Conservation (phyloP, 53 echinoderm and acorn worm genomes). For the Patiria pectinifera region DNA sequence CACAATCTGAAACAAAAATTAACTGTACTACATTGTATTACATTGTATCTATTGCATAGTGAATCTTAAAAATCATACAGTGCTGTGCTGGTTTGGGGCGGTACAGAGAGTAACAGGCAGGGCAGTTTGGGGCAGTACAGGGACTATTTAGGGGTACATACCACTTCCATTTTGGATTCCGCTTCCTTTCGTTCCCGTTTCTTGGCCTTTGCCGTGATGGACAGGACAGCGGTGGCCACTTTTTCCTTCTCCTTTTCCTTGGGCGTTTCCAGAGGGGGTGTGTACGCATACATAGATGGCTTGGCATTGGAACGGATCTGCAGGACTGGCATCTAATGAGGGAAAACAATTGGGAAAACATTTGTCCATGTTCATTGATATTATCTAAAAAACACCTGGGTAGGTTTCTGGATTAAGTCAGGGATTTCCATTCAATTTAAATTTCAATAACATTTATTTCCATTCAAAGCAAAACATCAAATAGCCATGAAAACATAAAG, state of each 20-base stretch:
- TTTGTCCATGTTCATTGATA: not conserved
- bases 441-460: too few species aligned
- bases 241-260: conserved; percentile 99
- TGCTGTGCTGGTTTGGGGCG: not conserved
- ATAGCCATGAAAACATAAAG: too few species aligned
- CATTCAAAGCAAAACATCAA: too few species aligned
- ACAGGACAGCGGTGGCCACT: conserved; percentile 94
- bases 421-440: too few species aligned
- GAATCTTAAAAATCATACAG: too few species aligned
- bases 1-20: too few species aligned
- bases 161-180: conserved; percentile 97
- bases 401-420: too few species aligned
- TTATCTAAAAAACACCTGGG: too few species aligned
- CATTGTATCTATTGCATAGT: too few species aligned
- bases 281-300: conserved; percentile 94
- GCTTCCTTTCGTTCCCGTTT: conserved; percentile 94
- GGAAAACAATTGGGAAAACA: not conserved
- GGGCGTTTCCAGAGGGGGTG: conserved; percentile 93
- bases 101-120: too few species aligned
- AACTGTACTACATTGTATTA: too few species aligned
- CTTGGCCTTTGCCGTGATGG: conserved; percentile 97
- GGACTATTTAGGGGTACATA: conserved; percentile 48
- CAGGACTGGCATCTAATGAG: conserved; percentile 88
- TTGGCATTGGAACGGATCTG: conserved; percentile 94
- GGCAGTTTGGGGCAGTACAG: not conserved